phyloP scores from a whole-genome alignment of 2,888 invertebrate species.

The Anarsia innoxiella region DNA sequence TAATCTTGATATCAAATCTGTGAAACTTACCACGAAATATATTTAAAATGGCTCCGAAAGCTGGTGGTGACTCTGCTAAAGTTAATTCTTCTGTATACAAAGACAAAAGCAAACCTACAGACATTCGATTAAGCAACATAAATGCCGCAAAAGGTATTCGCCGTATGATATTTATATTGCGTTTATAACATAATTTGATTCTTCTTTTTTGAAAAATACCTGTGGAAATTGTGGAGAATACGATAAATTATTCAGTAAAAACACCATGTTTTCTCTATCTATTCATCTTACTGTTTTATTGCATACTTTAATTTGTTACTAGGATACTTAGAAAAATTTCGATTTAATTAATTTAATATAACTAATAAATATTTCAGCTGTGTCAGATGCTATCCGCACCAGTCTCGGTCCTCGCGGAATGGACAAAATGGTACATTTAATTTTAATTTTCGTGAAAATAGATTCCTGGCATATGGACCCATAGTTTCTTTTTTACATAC shows the following conservation, averaged over 20 bases:
- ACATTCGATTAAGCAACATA: conserved; percentile 96
- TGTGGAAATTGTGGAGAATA: too few relatives aligned
- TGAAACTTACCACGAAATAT: conserved; percentile 4
- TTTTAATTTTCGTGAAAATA: too few relatives aligned
- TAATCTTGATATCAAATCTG: conserved; percentile 4
- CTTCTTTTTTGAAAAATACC: too few relatives aligned
- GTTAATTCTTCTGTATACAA: conserved; percentile 80
- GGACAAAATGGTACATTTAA: conserved; percentile 99
- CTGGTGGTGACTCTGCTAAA: conserved; percentile 63
- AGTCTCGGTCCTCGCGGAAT: conserved; percentile 99
- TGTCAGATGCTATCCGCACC: conserved; percentile 98
- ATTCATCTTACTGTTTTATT: too few relatives aligned
- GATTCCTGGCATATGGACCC: too few relatives aligned
- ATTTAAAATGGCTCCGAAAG: conserved; percentile 60
- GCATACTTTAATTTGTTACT: too few relatives aligned
- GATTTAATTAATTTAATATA: not conserved
- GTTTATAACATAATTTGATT: too few relatives aligned
- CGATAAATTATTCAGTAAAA: too few relatives aligned
- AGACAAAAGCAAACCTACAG: conserved; percentile 94
- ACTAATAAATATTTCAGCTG: conserved; percentile 88
- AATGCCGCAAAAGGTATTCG: conserved; percentile 95
- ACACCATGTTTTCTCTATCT: too few relatives aligned
- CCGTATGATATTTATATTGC: conserved; percentile 5
- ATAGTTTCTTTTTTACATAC: too few relatives aligned
- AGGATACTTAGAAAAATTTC: too few relatives aligned